Conservation (phyloP, 2,113 vertebrate genomes). For the Paratilapia polleni region DNA sequence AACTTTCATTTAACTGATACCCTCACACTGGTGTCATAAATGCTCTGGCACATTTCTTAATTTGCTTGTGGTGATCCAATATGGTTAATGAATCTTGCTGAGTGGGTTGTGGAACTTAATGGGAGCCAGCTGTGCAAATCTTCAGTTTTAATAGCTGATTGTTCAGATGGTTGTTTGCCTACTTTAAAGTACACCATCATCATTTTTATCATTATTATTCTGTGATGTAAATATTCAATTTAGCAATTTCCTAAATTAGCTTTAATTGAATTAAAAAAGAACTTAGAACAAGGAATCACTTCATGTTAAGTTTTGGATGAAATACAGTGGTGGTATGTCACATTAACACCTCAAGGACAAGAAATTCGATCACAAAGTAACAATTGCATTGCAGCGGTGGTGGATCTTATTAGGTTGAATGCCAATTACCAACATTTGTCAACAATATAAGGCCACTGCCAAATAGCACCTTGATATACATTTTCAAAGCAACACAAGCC, state of each 20-base stretch:
- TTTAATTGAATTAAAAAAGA: neutral
- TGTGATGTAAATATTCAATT: constrained; percentile 22
- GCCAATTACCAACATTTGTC: constrained; percentile 41
- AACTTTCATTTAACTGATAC: constrained; percentile 38
- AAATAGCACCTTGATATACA: constrained; percentile 32
- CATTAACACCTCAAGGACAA: constrained; percentile 9
- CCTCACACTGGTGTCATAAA: constrained; percentile 29
- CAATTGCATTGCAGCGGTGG: constrained; percentile 11
- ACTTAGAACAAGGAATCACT: neutral
- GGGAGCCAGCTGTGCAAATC: constrained; percentile 67
- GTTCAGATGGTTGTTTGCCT: constrained; percentile 48
- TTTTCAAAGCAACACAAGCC: constrained; percentile 32
- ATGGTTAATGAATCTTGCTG: constrained; percentile 64
- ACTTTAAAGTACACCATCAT: constrained; percentile 29
- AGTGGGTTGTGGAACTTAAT: constrained; percentile 58
- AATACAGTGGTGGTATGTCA: neutral
- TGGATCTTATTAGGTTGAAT: constrained; percentile 9
- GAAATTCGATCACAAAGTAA: neutral
- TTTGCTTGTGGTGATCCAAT: constrained; percentile 62
- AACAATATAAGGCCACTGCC: constrained; percentile 11
- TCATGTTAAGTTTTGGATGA: neutral
- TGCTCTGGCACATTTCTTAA: constrained; percentile 46
- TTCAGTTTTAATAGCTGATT: constrained; percentile 62
- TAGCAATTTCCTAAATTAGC: neutral
- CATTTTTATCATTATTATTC: neutral